These are phyloP conservation scores for Stomorhina lunata DNA, from an alignment of 2,888 invertebrate genomes.

Conservation along the genomic window DNA sequence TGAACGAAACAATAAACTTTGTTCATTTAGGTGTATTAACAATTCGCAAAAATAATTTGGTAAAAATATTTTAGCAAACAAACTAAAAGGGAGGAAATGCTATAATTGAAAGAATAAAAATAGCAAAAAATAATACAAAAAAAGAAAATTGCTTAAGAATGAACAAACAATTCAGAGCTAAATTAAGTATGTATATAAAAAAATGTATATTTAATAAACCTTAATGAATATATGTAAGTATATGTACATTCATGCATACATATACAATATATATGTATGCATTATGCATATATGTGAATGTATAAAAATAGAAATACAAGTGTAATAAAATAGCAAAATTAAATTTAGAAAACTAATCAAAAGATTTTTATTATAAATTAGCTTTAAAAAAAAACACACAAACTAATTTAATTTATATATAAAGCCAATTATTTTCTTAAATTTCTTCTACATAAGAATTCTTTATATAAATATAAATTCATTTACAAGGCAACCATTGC, in stretches of 20 bases:
- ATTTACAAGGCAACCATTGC: background rate
- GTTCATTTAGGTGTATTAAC: conserved; percentile 35
- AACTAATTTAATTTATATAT: background rate
- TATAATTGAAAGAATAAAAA: background rate
- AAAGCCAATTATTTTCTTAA: background rate
- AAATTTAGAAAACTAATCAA: too few species aligned
- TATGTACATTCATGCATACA: background rate
- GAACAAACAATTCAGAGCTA: background rate
- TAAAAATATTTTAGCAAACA: conserved; percentile 12
- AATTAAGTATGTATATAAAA: too few species aligned
- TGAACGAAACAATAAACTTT: background rate
- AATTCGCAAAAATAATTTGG: conserved; percentile 43
- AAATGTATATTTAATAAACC: conserved; percentile 14
- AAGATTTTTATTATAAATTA: too few species aligned
- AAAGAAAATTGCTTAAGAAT: background rate
- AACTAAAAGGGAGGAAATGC: background rate
- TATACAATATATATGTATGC: too few species aligned
- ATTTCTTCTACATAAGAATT: too few species aligned
- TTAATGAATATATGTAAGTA: too few species aligned
- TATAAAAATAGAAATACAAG: background rate
- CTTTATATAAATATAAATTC: background rate
- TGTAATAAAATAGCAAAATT: background rate
- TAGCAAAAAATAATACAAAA: background rate
- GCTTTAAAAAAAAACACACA: too few species aligned
- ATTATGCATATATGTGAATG: too few species aligned